Conservation (phyloP, 2,797 vertebrate genomes). For the Aeoliscus strigatus region DNA sequence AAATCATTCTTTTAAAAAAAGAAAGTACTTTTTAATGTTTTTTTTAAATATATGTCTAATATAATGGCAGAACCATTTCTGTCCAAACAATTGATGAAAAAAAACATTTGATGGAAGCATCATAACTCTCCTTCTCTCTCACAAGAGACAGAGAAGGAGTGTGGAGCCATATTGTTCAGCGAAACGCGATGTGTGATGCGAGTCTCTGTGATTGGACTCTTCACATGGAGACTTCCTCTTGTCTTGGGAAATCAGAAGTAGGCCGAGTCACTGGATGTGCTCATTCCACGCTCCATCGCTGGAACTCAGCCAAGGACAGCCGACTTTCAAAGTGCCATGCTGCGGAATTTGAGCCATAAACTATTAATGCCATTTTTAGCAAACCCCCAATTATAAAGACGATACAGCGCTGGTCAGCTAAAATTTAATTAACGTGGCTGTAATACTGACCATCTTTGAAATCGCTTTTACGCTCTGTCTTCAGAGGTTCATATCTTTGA, state of each 20-base stretch:
- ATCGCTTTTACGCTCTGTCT: conserved; percentile 4
- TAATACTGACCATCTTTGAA: conserved; percentile 36
- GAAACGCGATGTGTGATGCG: conserved; percentile 32
- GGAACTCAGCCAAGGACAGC: conserved; percentile 65
- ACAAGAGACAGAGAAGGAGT: conserved; percentile 17
- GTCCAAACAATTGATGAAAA: too few relatives aligned
- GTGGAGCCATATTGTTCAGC: conserved; percentile 17
- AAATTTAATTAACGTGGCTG: conserved; percentile 29
- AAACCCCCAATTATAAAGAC: conserved; percentile 51
- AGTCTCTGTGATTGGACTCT: conserved; percentile 32
- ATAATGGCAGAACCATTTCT: too few relatives aligned
- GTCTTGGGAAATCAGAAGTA: conserved; percentile 67
- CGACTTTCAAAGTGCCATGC: conserved; percentile 51
- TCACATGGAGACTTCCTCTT: conserved; percentile 41
- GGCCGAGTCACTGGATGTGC: conserved; percentile 60
- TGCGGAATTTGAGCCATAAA: conserved; percentile 55
- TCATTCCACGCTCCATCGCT: conserved; percentile 59
- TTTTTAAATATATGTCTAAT: too few relatives aligned
- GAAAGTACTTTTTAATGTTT: too few relatives aligned
- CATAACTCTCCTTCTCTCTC: too few relatives aligned
- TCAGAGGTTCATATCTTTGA: conserved; percentile 19
- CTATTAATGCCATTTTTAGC: conserved; percentile 54
- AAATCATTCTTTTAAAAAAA: too few relatives aligned
- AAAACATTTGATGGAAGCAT: too few relatives aligned
- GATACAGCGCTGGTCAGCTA: conserved; percentile 35